Percentiles rank a stretch among this genome's conserved stretches.
These are phyloP conservation scores for Rhodophaea formosa DNA, from an alignment of 2,888 invertebrate genomes.

Conservation along the genomic window DNA sequence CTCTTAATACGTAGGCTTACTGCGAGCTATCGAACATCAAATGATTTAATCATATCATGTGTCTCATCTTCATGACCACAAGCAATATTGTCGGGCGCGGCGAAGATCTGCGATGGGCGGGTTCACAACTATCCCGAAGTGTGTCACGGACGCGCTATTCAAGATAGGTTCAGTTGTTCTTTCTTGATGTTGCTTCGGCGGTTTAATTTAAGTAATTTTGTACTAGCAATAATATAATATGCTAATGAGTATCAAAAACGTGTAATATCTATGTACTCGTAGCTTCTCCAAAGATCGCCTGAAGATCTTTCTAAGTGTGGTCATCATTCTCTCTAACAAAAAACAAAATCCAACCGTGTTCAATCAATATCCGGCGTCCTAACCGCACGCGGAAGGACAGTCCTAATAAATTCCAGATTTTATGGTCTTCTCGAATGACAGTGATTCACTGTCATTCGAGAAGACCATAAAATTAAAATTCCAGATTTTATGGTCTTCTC, in stretches of 20 bases:
- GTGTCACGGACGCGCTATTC: conserved; percentile 7
- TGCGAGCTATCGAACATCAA: background rate
- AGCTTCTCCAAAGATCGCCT: too few relatives aligned
- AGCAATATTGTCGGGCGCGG: background rate
- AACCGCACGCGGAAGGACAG: background rate
- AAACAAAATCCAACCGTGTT: conserved; percentile 3
- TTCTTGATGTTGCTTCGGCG: too few relatives aligned
- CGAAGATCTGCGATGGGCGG: background rate
- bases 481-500: conserved; percentile 12
- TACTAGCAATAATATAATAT: too few relatives aligned
- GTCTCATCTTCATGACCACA: background rate
- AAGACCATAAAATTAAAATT: too few relatives aligned
- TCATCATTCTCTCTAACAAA: background rate
- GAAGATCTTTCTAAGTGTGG: too few relatives aligned
- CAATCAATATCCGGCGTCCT: background rate
- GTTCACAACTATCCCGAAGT: background rate
- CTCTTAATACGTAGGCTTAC: too few relatives aligned
- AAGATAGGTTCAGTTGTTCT: too few relatives aligned
- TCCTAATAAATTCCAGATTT: conserved; percentile 12
- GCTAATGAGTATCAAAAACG: too few relatives aligned
- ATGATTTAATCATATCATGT: background rate
- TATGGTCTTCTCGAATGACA: conserved; percentile 10
- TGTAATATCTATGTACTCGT: too few relatives aligned
- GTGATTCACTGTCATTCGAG: too few relatives aligned
- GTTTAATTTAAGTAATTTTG: too few relatives aligned